Evolutionary conservation across 2,113 vertebrate species (phyloP), one percentile per base, ranked within the genome.

Genomic region (Mirounga angustirostris): DNA sequence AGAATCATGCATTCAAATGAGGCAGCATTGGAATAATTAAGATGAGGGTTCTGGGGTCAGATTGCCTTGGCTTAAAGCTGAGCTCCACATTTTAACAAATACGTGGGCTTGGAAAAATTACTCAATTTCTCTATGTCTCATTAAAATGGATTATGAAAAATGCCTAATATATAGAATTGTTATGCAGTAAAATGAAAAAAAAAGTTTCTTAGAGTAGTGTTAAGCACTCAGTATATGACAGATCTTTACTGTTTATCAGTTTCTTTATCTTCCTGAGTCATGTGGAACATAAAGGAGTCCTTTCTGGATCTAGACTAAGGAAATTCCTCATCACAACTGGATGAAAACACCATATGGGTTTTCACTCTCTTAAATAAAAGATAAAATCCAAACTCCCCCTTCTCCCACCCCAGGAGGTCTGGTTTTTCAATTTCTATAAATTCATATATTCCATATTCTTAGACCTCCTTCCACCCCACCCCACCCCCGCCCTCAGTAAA

Each of bases 1-100:
- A 74, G 33, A 94, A 91, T 91, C 87, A 40, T 26, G 59, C 36
- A 74, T 78, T 63, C 65, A 78, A 52, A 14, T 88, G 69, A 94
- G 15, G 7, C 52, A 81, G 21, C 58, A 84, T 43, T 21, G n/a
- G 14, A 93, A 8, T 76, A 92, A 67, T 76, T 93, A 76, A 65
- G 7, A 79, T 73, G 46, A 52, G 28, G 33, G 2, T 18, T 89
- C 36, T 63, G 13, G 2, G 14, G 67, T 86, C 73, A 82, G 50
- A 63, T 69, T 67, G 40, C n/a, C 14, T 96, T 76, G 52, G 18
- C 19, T 89, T 80, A 90, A 87, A 80, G 63, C 46, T 65, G 56
- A 76, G 33, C 24, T 46, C 40, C 80, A 80, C 65, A 76, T 28
- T 10, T 87, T 90, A 90, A 87, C 22, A 85, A 83, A 90, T 79